Evolutionary conservation across 2,113 vertebrate genomes (phyloP).

Genomic region (Casuarius casuarius): DNA sequence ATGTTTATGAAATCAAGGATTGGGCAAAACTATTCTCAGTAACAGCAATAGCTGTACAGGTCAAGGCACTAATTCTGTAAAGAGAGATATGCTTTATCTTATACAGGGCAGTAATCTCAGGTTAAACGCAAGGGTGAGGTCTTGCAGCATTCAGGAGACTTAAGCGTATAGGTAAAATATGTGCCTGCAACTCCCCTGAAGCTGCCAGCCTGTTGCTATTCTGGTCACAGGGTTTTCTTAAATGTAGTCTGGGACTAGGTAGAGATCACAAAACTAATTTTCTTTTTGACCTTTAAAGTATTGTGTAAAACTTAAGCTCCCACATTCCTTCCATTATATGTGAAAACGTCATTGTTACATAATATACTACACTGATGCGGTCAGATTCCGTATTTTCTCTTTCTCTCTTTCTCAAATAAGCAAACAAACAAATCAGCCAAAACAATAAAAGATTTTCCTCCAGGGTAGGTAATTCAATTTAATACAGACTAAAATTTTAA

Average conservation of each 20-base stretch:
- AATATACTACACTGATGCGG: not conserved
- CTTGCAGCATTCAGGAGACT: not conserved
- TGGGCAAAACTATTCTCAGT: not conserved
- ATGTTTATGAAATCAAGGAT: not conserved
- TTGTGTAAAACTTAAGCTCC: not conserved
- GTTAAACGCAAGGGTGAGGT: not conserved
- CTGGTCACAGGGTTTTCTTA: not conserved
- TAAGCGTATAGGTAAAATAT: not conserved
- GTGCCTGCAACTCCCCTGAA: not conserved
- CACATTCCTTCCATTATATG: not conserved
- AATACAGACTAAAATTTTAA: not conserved
- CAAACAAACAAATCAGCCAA: not conserved
- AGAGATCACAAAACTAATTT: constrained; percentile 21
- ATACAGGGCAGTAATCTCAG: not conserved
- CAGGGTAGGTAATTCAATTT: not conserved
- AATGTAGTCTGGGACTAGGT: not conserved
- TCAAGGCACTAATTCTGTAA: not conserved
- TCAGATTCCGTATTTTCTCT: not conserved
- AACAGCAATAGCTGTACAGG: not conserved
- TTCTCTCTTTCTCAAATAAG: not conserved
- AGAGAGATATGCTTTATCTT: not conserved
- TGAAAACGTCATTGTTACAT: not conserved
- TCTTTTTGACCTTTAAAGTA: not conserved
- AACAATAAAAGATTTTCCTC: not conserved
- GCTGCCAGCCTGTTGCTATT: not conserved